Evolutionary conservation across 1,140 invertebrate species (phyloP).

Genomic region (Argopecten irradians): DNA sequence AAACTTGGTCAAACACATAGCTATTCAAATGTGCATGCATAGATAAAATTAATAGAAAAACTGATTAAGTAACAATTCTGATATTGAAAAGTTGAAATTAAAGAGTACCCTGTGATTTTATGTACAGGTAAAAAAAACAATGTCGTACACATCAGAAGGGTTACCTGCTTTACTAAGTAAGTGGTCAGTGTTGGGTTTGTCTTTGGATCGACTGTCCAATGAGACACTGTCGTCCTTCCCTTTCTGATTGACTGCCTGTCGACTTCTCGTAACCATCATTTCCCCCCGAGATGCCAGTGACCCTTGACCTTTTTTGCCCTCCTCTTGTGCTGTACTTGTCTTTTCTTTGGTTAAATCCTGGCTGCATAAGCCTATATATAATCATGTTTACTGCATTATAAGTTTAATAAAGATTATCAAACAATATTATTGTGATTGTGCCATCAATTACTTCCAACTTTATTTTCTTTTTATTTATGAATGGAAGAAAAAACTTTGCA

Average conservation of each 20-base stretch:
- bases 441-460: background rate
- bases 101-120: too few species aligned
- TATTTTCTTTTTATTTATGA: background rate
- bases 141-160: too few species aligned
- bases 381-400: background rate
- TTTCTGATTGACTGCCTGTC: conserved; percentile 33
- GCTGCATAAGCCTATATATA: background rate
- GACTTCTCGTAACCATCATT: conserved; percentile 56
- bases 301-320: conserved; percentile 19
- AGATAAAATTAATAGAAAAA: too few species aligned
- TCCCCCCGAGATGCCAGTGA: conserved; percentile 48
- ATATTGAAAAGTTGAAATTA: too few species aligned
- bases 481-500: too few species aligned
- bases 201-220: background rate
- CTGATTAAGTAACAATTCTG: too few species aligned
- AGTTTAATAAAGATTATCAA: background rate
- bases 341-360: background rate
- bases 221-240: conserved; percentile 24
- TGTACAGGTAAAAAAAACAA: too few species aligned
- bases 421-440: background rate
- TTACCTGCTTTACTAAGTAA: conserved; percentile 5
- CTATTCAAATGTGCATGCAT: too few species aligned
- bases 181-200: background rate
- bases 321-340: background rate
- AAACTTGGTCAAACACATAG: too few species aligned